A percentile compares a stretch with the other conserved stretches of the same genome.
These are phyloP conservation scores for Brachynemurus nebulosus DNA, from an alignment of 2,888 invertebrate genomes.

Conservation along the genomic window DNA sequence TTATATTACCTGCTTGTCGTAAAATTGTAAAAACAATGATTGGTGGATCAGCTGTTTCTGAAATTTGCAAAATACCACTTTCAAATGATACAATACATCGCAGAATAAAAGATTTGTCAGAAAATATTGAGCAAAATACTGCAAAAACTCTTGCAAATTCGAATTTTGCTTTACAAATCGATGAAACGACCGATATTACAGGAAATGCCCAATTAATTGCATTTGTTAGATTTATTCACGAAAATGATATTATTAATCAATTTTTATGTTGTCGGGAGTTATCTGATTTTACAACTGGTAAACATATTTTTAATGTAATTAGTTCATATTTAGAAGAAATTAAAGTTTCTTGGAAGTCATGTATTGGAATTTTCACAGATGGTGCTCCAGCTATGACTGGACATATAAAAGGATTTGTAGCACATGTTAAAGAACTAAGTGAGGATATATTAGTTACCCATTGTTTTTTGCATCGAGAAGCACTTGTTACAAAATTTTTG, in stretches of 20 bases:
- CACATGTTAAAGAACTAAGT: constrained; percentile 10
- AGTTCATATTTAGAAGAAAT: constrained; percentile 15
- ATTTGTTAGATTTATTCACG: constrained; percentile 13
- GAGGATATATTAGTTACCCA: constrained; percentile 15
- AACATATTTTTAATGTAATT: constrained; percentile 14
- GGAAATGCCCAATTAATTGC: constrained; percentile 14
- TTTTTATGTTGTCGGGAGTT: constrained; percentile 14
- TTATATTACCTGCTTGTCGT: no score
- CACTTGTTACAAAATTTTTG: constrained; percentile 18
- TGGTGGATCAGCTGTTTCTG: background rate
- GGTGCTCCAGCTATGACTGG: constrained; percentile 16
- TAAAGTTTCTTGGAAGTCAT: constrained; percentile 14
- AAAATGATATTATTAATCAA: constrained; percentile 14
- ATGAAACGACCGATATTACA: constrained; percentile 16
- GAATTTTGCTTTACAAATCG: constrained; percentile 16
- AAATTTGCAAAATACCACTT: constrained; percentile 9
- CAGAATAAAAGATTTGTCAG: constrained; percentile 12
- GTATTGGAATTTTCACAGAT: constrained; percentile 17
- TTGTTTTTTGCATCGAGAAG: constrained; percentile 20
- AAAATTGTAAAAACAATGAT: no score
- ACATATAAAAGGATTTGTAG: constrained; percentile 14
- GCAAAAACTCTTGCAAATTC: constrained; percentile 12
- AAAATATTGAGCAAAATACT: constrained; percentile 14
- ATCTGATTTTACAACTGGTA: constrained; percentile 11
- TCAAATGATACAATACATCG: constrained; percentile 12